Evolutionary conservation across 1,140 invertebrate species (phyloP).

Genomic region (Dufourea novaeangliae): DNA sequence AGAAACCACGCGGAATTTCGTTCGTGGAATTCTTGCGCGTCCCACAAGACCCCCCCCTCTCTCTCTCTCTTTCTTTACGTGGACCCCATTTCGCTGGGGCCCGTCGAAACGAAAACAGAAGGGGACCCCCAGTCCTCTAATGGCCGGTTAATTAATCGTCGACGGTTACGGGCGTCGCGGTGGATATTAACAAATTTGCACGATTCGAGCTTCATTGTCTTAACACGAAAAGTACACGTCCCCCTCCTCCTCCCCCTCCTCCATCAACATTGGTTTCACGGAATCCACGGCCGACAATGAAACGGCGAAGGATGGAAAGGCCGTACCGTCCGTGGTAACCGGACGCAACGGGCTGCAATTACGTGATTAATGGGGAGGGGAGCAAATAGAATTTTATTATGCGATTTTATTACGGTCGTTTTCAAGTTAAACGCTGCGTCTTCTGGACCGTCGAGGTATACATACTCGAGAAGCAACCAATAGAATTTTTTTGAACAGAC

Average conservation of each 20-base stretch:
- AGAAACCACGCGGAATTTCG: constrained; percentile 14
- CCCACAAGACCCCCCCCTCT: neutral
- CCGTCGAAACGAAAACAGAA: neutral
- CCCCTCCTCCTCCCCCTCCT: too few species aligned
- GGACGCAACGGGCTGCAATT: neutral
- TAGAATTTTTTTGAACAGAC: neutral
- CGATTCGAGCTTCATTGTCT: neutral
- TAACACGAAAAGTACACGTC: neutral
- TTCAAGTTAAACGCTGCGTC: neutral
- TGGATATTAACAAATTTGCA: neutral
- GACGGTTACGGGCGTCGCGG: neutral
- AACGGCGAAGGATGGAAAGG: neutral
- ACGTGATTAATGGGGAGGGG: neutral
- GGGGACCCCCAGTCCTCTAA: too few species aligned
- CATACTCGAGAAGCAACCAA: neutral
- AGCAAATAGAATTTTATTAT: constrained; percentile 11
- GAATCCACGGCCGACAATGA: neutral
- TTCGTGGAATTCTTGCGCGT: constrained; percentile 8
- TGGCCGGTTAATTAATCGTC: neutral
- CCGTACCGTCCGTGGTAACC: too few species aligned
- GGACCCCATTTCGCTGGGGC: too few species aligned
- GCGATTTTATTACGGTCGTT: constrained; percentile 8
- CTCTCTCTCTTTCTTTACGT: too few species aligned
- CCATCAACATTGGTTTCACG: too few species aligned
- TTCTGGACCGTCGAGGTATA: neutral